Base-by-base conservation (phyloP, 2,113 vertebrate species). In the Peucedramus taeniatus region DNA sequence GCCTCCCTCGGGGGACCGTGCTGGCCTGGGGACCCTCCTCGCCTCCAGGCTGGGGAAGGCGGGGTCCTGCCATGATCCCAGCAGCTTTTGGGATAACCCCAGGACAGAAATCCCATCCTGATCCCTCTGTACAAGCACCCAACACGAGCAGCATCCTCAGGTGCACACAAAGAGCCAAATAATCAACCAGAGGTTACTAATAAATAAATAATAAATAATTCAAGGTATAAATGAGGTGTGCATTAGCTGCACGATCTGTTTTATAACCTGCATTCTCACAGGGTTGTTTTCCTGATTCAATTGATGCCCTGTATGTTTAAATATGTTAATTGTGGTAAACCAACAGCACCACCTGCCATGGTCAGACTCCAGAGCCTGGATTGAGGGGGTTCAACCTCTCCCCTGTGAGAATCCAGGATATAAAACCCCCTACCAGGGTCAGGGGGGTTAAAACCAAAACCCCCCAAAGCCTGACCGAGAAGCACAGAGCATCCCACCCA, bases 31-130 rank as follows among this genome's bases (percentile, higher is more conserved):
- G 28, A 51, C 6, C 13, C 44, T 26, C 18, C 60, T 19, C 0
- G 0, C 4, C 47, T 13, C 1, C 5, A 10, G 3, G 1, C 15
- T 22, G 70, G 24, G 33, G 69, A 54, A n/a, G 4, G 0, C 0
- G 0, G 15, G 39, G 35, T 60, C 39, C 63, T 72, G 44, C 10
- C 6, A 0, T 1, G 11, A 47, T 42, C 53, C 49, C 39, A 53
- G 42, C 5, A 24, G 11, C 11, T 64, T 50, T 42, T 3, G 35
- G 66, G 75, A 37, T 27, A 35, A 21, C 1, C 1, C 31, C 69
- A 33, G 75, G 7, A 13, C 7, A 75, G 31, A 49, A 82, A 63
- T 22, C 45, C 64, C 8, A 13, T 1, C 2, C 33, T 1, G 1
- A 3, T 1, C 7, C 2, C 56, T 30, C 3, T 1, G 35, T 9